phyloP scores from a whole-genome alignment of 2,797 vertebrate genomes.

The Sciaenops ocellatus region DNA sequence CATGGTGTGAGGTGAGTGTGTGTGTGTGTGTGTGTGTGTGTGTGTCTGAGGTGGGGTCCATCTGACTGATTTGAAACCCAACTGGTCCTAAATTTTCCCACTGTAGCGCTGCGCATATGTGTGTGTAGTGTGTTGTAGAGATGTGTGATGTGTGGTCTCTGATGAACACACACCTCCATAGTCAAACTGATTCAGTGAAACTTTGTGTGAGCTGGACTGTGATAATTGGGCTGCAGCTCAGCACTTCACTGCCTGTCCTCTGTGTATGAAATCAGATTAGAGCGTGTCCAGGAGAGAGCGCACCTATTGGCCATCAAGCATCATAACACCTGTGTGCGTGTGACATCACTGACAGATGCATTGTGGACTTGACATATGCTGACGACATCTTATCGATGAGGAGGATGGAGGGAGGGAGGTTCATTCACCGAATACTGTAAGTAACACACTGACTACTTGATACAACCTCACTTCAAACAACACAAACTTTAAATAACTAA shows the following conservation, averaged over 20 bases:
- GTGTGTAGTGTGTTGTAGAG: conserved; percentile 5
- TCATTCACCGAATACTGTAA: too few relatives aligned
- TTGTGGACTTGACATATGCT: neutral
- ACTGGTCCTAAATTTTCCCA: conserved; percentile 56
- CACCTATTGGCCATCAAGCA: neutral
- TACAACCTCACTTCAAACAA: too few relatives aligned
- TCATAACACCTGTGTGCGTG: neutral
- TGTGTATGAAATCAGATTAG: conserved; percentile 12
- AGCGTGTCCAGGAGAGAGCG: neutral
- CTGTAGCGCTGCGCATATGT: conserved; percentile 11
- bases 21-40: conserved; percentile 32
- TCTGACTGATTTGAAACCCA: conserved; percentile 68
- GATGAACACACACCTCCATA: conserved; percentile 8
- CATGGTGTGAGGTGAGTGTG: conserved; percentile 48
- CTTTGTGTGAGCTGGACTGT: neutral
- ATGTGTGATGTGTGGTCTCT: neutral
- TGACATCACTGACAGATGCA: conserved; percentile 6
- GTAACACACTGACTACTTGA: too few relatives aligned
- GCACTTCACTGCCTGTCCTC: conserved; percentile 8
- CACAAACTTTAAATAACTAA: too few relatives aligned
- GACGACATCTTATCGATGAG: neutral
- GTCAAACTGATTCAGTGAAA: neutral
- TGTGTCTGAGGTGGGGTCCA: conserved; percentile 2
- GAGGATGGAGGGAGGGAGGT: neutral
- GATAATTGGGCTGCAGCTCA: neutral